Conservation (phyloP, 2,888 invertebrate species). For the Nowickia ferox region DNA sequence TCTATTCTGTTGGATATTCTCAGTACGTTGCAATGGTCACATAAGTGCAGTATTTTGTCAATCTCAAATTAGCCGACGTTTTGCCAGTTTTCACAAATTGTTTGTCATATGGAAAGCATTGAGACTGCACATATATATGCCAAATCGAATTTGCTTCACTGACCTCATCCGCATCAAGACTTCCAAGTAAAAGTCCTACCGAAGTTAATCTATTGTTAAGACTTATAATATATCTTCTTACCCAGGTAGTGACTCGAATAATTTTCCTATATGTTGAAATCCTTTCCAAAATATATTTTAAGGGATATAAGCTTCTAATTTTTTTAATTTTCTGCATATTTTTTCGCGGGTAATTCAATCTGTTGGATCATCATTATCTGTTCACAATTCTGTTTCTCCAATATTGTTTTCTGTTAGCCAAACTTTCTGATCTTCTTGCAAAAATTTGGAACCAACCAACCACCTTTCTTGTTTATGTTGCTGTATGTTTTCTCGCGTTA, state of each 20-base stretch:
- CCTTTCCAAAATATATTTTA: too few relatives aligned
- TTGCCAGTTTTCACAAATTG: background rate
- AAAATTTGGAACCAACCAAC: background rate
- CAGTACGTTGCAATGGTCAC: background rate
- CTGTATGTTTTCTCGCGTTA: too few relatives aligned
- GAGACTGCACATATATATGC: constrained; percentile 1
- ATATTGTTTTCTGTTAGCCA: constrained; percentile 1
- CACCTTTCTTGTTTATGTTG: too few relatives aligned
- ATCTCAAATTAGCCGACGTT: background rate
- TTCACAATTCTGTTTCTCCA: background rate
- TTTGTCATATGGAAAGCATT: background rate
- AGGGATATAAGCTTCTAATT: too few relatives aligned
- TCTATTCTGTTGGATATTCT: constrained; percentile 20
- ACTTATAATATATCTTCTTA: too few relatives aligned
- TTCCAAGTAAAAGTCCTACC: too few relatives aligned
- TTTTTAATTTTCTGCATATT: too few relatives aligned
- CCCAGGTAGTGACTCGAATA: too few relatives aligned
- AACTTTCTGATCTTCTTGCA: background rate
- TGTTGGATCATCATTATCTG: background rate
- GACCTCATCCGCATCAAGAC: background rate
- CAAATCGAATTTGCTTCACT: background rate
- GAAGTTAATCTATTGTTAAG: too few relatives aligned
- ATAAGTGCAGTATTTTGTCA: constrained; percentile 12
- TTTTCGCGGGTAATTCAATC: background rate
- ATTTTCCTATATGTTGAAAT: too few relatives aligned